Conservation (phyloP, 2,888 invertebrate genomes). For the Sinelater perroti region DNA sequence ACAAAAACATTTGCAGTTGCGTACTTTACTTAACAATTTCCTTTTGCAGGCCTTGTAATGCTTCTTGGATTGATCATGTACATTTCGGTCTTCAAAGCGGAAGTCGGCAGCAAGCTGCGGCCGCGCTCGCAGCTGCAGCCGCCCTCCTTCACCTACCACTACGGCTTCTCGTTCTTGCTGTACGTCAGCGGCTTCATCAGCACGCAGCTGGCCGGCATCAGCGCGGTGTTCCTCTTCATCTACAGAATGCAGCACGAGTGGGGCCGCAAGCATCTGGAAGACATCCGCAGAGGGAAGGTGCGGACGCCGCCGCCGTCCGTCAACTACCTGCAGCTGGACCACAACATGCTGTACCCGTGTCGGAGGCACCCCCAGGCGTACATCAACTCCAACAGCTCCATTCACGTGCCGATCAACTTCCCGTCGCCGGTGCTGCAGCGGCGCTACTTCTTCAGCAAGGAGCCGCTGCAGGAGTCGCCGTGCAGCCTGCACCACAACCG, state of each 20-base stretch:
- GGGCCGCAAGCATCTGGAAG: slow-evolving; percentile 64
- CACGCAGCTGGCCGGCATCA: slow-evolving; percentile 85
- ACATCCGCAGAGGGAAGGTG: slow-evolving; percentile 64
- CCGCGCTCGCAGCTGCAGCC: slow-evolving; percentile 81
- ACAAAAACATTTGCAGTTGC: too few species aligned
- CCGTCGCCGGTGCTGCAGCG: slow-evolving; percentile 66
- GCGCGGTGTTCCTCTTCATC: slow-evolving; percentile 87
- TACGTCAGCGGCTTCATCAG: slow-evolving; percentile 86
- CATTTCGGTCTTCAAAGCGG: slow-evolving; percentile 91
- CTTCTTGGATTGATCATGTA: slow-evolving; percentile 91
- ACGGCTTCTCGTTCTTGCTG: slow-evolving; percentile 88
- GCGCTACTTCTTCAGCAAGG: slow-evolving; percentile 73
- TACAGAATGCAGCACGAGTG: slow-evolving; percentile 74
- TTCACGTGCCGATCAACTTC: slow-evolving; percentile 51
- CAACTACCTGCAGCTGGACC: slow-evolving; percentile 53
- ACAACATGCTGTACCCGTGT: slow-evolving; percentile 58
- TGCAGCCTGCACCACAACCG: slow-evolving; percentile 65
- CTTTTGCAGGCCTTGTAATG: slow-evolving; percentile 80
- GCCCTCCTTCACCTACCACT: slow-evolving; percentile 83
- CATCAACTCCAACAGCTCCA: slow-evolving; percentile 59
- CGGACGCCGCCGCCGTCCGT: slow-evolving; percentile 56
- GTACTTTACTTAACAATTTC: slow-evolving; percentile 3
- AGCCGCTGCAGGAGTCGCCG: slow-evolving; percentile 61
- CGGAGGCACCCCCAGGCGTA: slow-evolving; percentile 61
- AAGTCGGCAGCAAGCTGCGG: slow-evolving; percentile 86